These are phyloP conservation scores for Chrosomus eos DNA, from an alignment of 2,797 vertebrate species.

Conservation along the genomic window DNA sequence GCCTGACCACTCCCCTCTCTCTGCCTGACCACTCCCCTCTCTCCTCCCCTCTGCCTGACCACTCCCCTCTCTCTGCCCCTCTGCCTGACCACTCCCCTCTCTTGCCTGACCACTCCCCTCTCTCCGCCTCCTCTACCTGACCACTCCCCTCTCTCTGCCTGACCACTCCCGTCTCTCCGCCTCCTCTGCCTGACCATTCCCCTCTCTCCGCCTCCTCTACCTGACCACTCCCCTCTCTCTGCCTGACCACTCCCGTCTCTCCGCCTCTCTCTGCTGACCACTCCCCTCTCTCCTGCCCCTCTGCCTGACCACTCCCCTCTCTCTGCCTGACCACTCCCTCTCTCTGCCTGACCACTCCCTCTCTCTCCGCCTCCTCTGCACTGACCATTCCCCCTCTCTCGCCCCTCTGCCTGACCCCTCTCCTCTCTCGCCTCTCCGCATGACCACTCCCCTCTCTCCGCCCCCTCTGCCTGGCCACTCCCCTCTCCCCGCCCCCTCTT, in stretches of 20 bases:
- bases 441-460: constrained; percentile 58
- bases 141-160: constrained; percentile 58
- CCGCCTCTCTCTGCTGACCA: too few relatives aligned
- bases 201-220: constrained; percentile 60
- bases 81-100: too few relatives aligned
- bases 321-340: too few relatives aligned
- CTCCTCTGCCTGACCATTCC: constrained; percentile 21
- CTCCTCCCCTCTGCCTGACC: constrained; percentile 59
- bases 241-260: too few relatives aligned
- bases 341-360: background rate
- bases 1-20: too few relatives aligned
- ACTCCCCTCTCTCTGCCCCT: constrained; percentile 58
- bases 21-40: constrained; percentile 8
- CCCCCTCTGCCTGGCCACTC: constrained; percentile 19
- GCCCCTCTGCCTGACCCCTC: constrained; percentile 65
- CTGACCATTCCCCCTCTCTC: constrained; percentile 12
- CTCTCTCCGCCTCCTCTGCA: constrained; percentile 68
- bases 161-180: too few relatives aligned
- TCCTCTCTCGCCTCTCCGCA: too few relatives aligned
- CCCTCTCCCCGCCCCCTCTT: constrained; percentile 62
- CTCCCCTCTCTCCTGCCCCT: constrained; percentile 59
- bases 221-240: constrained; percentile 19
- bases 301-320: constrained; percentile 19
- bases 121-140: constrained; percentile 60
- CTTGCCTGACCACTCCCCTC: constrained; percentile 3